Conservation (phyloP, 2,888 invertebrate species). For the Agriotes lineatus region DNA sequence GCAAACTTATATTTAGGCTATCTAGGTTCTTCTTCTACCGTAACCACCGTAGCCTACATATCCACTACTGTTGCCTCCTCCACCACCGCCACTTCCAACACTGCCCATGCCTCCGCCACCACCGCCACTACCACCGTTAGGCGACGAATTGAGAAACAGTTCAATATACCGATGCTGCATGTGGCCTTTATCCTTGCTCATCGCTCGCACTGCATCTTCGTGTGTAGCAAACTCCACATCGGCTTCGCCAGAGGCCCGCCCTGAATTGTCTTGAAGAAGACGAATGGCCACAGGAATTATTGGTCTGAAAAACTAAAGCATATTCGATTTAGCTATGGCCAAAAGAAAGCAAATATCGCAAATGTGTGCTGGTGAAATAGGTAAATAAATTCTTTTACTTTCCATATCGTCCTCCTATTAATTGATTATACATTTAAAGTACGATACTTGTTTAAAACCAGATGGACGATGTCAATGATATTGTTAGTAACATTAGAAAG, state of each 20-base stretch:
- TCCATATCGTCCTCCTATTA: too few relatives aligned
- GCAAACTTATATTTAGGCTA: neutral
- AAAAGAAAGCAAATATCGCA: too few relatives aligned
- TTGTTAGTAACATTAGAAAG: too few relatives aligned
- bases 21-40: constrained; percentile 34
- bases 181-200: constrained; percentile 86
- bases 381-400: too few relatives aligned
- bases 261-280: constrained; percentile 86
- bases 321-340: neutral
- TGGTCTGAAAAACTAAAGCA: constrained; percentile 91
- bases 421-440: too few relatives aligned
- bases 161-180: constrained; percentile 97
- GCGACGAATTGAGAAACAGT: constrained; percentile 85
- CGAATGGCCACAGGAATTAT: constrained; percentile 86
- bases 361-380: too few relatives aligned
- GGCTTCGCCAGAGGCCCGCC: constrained; percentile 94
- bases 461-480: too few relatives aligned
- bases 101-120: constrained; percentile 45
- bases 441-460: too few relatives aligned
- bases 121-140: constrained; percentile 63
- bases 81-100: constrained; percentile 9
- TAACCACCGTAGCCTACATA: constrained; percentile 20
- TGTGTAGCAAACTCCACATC: constrained; percentile 94
- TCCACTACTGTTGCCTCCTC: constrained; percentile 1
- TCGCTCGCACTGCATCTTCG: constrained; percentile 85